phyloP scores from a whole-genome alignment of 2,888 invertebrate species.

The Meta bourneti region DNA sequence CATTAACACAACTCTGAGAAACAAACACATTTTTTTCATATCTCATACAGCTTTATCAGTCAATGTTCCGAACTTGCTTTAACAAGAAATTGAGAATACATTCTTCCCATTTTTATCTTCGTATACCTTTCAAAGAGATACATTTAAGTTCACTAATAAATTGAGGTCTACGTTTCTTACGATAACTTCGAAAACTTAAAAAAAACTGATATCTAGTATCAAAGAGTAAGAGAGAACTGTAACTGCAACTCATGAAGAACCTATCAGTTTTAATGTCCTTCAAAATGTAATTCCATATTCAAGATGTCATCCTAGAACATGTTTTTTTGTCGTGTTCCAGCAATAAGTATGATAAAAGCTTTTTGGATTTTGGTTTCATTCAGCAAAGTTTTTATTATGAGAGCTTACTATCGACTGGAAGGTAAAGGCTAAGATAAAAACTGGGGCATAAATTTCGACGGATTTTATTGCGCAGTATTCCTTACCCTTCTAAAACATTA shows the following conservation, averaged over 20 bases:
- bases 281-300: conserved; percentile 63
- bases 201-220: conserved; percentile 15
- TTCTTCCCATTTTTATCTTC: too few species aligned
- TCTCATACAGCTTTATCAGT: too few species aligned
- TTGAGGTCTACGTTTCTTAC: conserved; percentile 23
- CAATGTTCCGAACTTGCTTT: too few species aligned
- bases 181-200: conserved; percentile 38
- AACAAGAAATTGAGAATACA: too few species aligned
- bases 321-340: conserved; percentile 28
- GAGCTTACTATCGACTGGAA: conserved; percentile 1
- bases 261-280: conserved; percentile 48
- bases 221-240: conserved; percentile 12
- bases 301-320: conserved; percentile 49
- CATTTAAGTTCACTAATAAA: neutral
- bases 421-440: conserved; percentile 16
- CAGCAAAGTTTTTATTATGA: neutral
- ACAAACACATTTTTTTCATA: too few species aligned
- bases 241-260: conserved; percentile 26
- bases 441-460: neutral
- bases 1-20: too few species aligned
- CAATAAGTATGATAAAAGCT: conserved; percentile 41
- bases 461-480: neutral
- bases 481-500: neutral
- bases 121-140: neutral
- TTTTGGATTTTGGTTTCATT: conserved; percentile 48